Evolutionary conservation across 2,888 invertebrate genomes (phyloP).

Genomic region (Drosophila emarginata): DNA sequence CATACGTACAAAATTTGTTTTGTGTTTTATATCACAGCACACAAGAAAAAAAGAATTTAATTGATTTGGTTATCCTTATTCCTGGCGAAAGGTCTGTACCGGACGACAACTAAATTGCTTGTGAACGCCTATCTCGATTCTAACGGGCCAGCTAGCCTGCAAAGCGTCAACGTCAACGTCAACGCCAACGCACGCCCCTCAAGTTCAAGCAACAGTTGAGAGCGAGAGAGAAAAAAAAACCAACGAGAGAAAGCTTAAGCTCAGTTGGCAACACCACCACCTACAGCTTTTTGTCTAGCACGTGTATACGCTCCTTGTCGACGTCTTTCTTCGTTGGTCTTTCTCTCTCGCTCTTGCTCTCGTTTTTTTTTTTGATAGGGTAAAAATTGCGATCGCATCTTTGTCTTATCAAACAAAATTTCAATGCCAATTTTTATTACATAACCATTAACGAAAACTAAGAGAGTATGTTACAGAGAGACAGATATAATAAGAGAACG

Average conservation of each 20-base stretch:
- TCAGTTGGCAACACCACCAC: constrained; percentile 30
- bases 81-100: constrained; percentile 79
- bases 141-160: constrained; percentile 59
- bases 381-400: constrained; percentile 10
- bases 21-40: constrained; percentile 80
- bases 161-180: constrained; percentile 36
- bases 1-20: constrained; percentile 76
- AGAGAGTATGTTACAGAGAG: not conserved
- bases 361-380: not conserved
- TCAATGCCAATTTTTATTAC: constrained; percentile 14
- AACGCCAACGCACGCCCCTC: constrained; percentile 24
- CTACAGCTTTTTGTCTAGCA: constrained; percentile 5
- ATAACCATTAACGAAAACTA: not conserved
- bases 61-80: constrained; percentile 68
- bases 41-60: constrained; percentile 70
- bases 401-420: constrained; percentile 13
- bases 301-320: constrained; percentile 5
- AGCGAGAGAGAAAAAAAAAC: constrained; percentile 9
- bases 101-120: constrained; percentile 80
- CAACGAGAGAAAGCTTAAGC: constrained; percentile 30
- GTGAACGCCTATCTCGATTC: constrained; percentile 58
- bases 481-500: not conserved
- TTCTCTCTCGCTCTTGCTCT: constrained; percentile 8
- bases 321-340: not conserved
- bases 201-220: constrained; percentile 62